Percentiles rank a stretch among this genome's conserved stretches.
Conservation (phyloP, 2,888 invertebrate genomes). For the Ennomos quercinarius region DNA sequence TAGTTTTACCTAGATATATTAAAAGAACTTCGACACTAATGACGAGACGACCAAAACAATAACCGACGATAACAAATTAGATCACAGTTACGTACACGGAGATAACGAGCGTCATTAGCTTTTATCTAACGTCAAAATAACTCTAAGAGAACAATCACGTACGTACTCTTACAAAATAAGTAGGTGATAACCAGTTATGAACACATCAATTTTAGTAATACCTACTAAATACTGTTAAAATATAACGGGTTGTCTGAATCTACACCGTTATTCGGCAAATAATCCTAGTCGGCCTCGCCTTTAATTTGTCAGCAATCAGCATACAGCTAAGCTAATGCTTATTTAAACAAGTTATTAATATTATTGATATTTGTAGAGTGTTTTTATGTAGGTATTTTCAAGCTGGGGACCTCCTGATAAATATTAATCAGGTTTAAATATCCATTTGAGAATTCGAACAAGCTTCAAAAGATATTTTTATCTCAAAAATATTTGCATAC, state of each 20-base stretch:
- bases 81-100: constrained; percentile 6
- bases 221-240: background rate
- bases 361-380: no score
- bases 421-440: no score
- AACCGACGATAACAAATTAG: background rate
- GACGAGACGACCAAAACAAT: no score
- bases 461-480: no score
- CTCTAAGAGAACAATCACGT: constrained; percentile 32
- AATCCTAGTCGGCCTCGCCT: constrained; percentile 2
- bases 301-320: background rate
- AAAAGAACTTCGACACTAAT: no score
- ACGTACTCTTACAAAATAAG: constrained; percentile 7
- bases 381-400: no score
- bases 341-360: background rate
- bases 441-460: no score
- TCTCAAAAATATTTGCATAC: no score
- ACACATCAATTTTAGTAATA: no score
- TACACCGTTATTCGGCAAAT: constrained; percentile 3
- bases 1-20: no score
- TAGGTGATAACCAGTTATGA: background rate
- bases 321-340: background rate
- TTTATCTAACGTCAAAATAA: constrained; percentile 35
- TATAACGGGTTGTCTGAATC: constrained; percentile 5
- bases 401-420: no score
- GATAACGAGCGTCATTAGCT: constrained; percentile 31